Base-by-base conservation (phyloP, 2,888 invertebrate species). In the Epinotia nisella region DNA sequence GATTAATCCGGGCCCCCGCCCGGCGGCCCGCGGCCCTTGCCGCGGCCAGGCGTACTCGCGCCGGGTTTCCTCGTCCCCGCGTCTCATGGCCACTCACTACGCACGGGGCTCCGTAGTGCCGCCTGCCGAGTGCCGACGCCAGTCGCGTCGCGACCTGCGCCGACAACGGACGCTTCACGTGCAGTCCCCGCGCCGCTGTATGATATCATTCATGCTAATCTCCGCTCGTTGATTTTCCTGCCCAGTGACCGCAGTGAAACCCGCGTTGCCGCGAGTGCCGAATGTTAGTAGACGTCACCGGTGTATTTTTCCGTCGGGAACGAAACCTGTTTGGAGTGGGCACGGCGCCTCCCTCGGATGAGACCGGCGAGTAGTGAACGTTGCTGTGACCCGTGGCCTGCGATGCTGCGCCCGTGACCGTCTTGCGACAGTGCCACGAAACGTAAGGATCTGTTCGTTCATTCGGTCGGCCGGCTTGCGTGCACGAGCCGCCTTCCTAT, bases 11-110 rank as follows among this genome's bases (percentile, higher is more conserved):
- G 85, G 80, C 78, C 84, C 83, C 85, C 82, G 81, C 76, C 80
- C 79, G 79, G 81, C 75, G 82, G 77, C 82, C 75, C 80, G 70
- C 65, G 74, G 61, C 83, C 85, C 84, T 87, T 86, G 85, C 82
- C 80, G 77, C 79, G 79, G 86, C 83, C 84, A 85, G 88, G 87
- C 87, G 92, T 92, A 92, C 92, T 90, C 90, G 90, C 90, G 87
- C 89, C 92, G 93, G 93, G 92, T 93, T 93, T 92, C 93, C 92
- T 93, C 93, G 92, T 92, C 93, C 92, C 93, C 93, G 92, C 93
- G 90, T 92, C 93, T 93, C 93, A 92, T 90, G 93, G 92, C 93
- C 92, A 92, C 92, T 92, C 92, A 92, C 90, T 92, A 92, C 92
- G 92, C 93, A 92, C 92, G 91, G 89, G 79, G 88, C 91, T 87